These are phyloP conservation scores for Galemys pyrenaicus DNA, from an alignment of 2,113 vertebrate species.

Conservation along the genomic window DNA sequence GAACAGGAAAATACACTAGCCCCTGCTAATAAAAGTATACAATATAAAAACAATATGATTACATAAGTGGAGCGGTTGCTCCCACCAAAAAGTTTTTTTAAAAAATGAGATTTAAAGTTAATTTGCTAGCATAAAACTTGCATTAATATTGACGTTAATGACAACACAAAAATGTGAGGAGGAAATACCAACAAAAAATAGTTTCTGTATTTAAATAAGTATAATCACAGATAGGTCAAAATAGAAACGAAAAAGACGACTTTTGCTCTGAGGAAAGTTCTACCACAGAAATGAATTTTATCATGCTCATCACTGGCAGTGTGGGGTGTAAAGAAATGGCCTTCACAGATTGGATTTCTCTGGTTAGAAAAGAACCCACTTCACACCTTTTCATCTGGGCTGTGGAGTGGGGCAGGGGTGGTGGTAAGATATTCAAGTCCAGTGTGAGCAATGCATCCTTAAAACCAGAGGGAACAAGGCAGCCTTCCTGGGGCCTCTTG, in stretches of 20 bases:
- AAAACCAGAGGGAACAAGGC: neutral
- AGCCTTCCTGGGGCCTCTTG: neutral
- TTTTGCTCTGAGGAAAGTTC: neutral
- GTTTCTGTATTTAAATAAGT: neutral
- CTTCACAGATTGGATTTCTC: neutral
- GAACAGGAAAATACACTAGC: neutral
- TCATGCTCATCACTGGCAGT: neutral
- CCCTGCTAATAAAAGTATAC: neutral
- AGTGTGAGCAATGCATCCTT: neutral
- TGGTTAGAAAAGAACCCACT: neutral
- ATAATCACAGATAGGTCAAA: neutral
- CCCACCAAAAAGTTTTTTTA: neutral
- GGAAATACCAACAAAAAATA: neutral
- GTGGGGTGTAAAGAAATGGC: neutral
- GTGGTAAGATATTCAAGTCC: too few relatives aligned
- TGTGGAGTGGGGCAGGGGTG: neutral
- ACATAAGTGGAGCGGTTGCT: neutral
- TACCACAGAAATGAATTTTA: neutral
- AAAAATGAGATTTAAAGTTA: neutral
- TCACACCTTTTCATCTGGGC: neutral
- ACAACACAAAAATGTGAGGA: neutral
- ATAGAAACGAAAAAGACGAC: neutral
- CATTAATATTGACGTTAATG: slow-evolving; percentile 1
- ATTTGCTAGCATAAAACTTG: neutral
- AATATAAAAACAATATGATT: neutral